phyloP scores from a whole-genome alignment of 2,888 invertebrate genomes.

The Cistogaster globosa region DNA sequence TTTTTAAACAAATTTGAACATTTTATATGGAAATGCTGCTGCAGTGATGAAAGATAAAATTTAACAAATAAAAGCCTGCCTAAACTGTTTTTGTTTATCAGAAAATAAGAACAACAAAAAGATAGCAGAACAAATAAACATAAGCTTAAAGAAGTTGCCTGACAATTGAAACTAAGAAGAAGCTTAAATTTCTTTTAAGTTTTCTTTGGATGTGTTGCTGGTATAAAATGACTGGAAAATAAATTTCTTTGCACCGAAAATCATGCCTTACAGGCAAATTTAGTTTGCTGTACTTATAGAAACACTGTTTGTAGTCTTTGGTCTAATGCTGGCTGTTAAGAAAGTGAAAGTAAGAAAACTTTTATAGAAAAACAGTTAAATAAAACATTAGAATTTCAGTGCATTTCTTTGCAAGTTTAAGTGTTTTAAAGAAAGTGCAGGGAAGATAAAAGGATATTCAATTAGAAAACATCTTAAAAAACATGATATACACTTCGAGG shows the following conservation, averaged over 20 bases:
- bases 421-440: neutral
- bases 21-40: neutral
- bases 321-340: too few relatives aligned
- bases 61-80: conserved; percentile 33
- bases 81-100: conserved; percentile 53
- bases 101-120: conserved; percentile 5
- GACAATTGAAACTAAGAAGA: conserved; percentile 9
- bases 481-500: neutral
- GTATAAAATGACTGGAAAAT: conserved; percentile 15
- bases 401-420: neutral
- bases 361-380: neutral
- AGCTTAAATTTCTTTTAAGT: conserved; percentile 15
- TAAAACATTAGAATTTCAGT: neutral
- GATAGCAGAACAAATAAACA: neutral
- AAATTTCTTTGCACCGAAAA: conserved; percentile 44
- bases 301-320: neutral
- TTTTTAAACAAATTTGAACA: too few relatives aligned
- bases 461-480: too few relatives aligned
- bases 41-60: conserved; percentile 8
- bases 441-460: neutral
- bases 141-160: conserved; percentile 29
- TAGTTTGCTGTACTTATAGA: conserved; percentile 14
- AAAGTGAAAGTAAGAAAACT: neutral
- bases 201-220: neutral
- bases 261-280: conserved; percentile 32